Percentiles rank a stretch among this genome's conserved stretches.
These are phyloP conservation scores for Hololepta plana DNA, from an alignment of 2,888 invertebrate species.

Conservation along the genomic window DNA sequence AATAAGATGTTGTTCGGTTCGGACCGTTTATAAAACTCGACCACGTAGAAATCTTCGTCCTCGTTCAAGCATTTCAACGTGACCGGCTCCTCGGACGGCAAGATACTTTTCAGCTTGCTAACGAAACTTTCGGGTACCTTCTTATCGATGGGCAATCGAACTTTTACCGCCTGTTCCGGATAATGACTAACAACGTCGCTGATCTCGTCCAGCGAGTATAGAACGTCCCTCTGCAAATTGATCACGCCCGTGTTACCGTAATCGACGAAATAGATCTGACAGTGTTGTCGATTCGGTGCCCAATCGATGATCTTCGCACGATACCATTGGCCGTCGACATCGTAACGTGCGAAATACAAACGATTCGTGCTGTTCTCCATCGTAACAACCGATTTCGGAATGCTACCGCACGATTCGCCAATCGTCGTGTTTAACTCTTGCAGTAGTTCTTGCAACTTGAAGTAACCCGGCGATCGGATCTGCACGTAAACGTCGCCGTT, in stretches of 20 bases:
- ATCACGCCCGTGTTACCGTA: slow-evolving; percentile 31
- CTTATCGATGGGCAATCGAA: slow-evolving; percentile 10
- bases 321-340: slow-evolving; percentile 26
- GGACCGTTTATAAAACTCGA: slow-evolving; percentile 52
- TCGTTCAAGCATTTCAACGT: slow-evolving; percentile 28
- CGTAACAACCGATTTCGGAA: slow-evolving; percentile 8
- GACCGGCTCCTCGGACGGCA: slow-evolving; percentile 39
- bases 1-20: slow-evolving; percentile 42
- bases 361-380: slow-evolving; percentile 21
- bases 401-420: slow-evolving; percentile 4
- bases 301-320: slow-evolving; percentile 29
- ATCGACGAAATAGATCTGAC: slow-evolving; percentile 36
- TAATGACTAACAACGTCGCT: slow-evolving; percentile 23
- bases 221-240: slow-evolving; percentile 16
- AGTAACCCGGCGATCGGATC: slow-evolving; percentile 20
- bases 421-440: slow-evolving; percentile 16
- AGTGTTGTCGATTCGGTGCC: slow-evolving; percentile 21
- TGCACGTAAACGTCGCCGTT: slow-evolving; percentile 29
- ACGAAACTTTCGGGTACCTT: slow-evolving; percentile 21
- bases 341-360: slow-evolving; percentile 30
- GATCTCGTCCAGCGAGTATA: slow-evolving; percentile 30
- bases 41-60: slow-evolving; percentile 27
- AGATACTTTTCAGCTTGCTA: slow-evolving; percentile 21
- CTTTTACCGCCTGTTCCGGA: slow-evolving; percentile 26
- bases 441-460: slow-evolving; percentile 18